phyloP scores from a whole-genome alignment of 2,797 vertebrate species.

The Sebastes hubbsi region DNA sequence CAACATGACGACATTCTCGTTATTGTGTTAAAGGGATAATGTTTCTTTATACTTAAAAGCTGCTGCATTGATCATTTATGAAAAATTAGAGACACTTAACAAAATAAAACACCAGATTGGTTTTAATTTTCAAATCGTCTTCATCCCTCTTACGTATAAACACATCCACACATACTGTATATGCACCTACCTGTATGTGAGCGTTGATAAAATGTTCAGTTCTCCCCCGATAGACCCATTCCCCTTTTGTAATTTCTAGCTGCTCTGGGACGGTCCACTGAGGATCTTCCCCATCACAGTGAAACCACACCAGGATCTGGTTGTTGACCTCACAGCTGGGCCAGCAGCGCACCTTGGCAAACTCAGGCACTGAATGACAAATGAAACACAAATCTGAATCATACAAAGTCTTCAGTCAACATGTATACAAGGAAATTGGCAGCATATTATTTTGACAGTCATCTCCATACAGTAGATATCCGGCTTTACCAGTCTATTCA shows the following conservation, averaged over 20 bases:
- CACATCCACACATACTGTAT: background rate
- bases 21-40: background rate
- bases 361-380: constrained; percentile 78
- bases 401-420: background rate
- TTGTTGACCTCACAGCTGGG: constrained; percentile 79
- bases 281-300: constrained; percentile 77
- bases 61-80: background rate
- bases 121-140: background rate
- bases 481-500: background rate
- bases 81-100: background rate
- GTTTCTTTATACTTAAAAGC: background rate
- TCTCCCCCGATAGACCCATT: constrained; percentile 83
- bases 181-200: constrained; percentile 80
- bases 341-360: constrained; percentile 81
- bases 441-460: background rate
- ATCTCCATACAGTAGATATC: background rate
- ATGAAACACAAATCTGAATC: background rate
- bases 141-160: background rate
- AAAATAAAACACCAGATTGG: background rate
- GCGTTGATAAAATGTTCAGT: constrained; percentile 82
- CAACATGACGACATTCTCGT: background rate
- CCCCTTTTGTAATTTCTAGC: constrained; percentile 69
- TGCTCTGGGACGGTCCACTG: constrained; percentile 80
- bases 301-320: constrained; percentile 86
- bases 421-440: background rate